Conservation (phyloP, 2,113 vertebrate genomes). For the Menura novaehollandiae region DNA sequence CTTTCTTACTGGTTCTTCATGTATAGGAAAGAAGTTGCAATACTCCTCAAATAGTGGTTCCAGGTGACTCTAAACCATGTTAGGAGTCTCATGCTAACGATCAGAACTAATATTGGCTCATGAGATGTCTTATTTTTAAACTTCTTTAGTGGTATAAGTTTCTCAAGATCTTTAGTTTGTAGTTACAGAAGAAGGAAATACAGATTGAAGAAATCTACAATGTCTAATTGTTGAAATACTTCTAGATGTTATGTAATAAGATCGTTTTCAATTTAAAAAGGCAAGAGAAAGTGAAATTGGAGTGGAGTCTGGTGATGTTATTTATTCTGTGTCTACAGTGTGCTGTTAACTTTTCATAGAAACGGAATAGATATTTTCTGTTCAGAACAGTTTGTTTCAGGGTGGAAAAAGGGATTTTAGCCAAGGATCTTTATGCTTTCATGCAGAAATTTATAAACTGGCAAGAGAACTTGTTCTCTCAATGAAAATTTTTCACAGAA, state of each 20-base stretch:
- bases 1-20: not conserved
- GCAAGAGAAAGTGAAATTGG: not conserved
- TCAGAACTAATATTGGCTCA: not conserved
- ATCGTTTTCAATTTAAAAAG: not conserved
- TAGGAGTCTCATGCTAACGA: not conserved
- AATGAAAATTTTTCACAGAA: not conserved
- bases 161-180: not conserved
- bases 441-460: conserved; percentile 27
- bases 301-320: not conserved
- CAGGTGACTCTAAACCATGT: not conserved
- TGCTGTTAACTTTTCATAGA: conserved; percentile 17
- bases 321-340: not conserved
- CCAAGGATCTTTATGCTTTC: conserved; percentile 38
- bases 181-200: not conserved
- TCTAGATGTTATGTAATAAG: not conserved
- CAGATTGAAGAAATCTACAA: not conserved
- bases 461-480: not conserved
- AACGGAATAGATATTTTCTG: conserved; percentile 23
- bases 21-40: not conserved
- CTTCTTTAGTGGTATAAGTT: not conserved
- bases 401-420: conserved; percentile 19
- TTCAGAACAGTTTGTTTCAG: conserved; percentile 54
- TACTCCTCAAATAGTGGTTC: not conserved
- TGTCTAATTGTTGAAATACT: not conserved
- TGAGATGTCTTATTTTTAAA: not conserved